Evolutionary conservation across 2,113 vertebrate species (phyloP).

Genomic region (Panthera tigris): DNA sequence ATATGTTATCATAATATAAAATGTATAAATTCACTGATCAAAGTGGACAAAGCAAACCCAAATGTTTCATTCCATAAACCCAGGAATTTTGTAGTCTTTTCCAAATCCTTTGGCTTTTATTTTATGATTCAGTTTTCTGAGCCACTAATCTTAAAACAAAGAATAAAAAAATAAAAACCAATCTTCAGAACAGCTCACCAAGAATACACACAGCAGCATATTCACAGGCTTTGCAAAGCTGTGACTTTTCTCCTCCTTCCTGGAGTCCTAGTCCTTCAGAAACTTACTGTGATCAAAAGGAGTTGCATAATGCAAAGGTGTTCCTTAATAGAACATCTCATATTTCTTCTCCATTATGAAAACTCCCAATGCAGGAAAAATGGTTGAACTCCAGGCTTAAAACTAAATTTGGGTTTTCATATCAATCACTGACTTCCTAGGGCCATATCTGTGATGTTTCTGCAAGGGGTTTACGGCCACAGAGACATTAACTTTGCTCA

Average conservation of each 20-base stretch:
- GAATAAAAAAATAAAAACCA: background rate
- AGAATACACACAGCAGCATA: background rate
- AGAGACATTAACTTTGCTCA: background rate
- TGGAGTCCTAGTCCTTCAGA: background rate
- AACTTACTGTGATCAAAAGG: background rate
- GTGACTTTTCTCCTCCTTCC: background rate
- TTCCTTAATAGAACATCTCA: background rate
- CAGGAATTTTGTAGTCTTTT: background rate
- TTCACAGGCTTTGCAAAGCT: background rate
- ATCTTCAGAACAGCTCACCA: background rate
- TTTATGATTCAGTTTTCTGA: background rate
- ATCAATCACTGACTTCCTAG: background rate
- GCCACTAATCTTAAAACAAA: background rate
- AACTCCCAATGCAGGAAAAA: background rate
- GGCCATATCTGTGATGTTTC: background rate
- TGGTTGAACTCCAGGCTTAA: background rate
- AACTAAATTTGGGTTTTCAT: slow-evolving; percentile 21
- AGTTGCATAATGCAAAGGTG: background rate
- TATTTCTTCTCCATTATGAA: background rate
- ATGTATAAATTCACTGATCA: background rate
- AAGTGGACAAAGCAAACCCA: background rate
- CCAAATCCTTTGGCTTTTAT: background rate
- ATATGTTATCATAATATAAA: background rate
- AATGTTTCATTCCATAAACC: background rate
- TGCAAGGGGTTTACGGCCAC: background rate